Evolutionary conservation across 2,113 vertebrate species (phyloP), one percentile per base, ranked within the genome.

Genomic region (Tinamus guttatus): DNA sequence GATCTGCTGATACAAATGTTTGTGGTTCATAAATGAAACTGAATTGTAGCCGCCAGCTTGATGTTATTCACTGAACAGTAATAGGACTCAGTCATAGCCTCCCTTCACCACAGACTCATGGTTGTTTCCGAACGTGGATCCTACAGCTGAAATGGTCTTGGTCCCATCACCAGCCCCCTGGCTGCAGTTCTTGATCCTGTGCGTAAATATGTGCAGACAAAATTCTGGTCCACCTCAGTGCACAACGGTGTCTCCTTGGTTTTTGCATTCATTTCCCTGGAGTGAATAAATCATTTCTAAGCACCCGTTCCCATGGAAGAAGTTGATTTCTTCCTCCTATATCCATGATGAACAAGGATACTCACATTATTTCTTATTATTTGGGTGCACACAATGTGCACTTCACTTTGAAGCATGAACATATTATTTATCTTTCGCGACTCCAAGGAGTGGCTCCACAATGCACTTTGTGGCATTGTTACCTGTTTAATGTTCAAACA

Each of bases 301-400:
- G 69, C 62, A 70, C 83, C 49, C 0, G 19, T 97, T 97, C 95
- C 88, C 93, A 96, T 87, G 90, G 81, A 94, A 96, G 88, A 94
- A 87, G 93, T 95, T 96, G 92, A 96, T 95, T 96, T 96, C 90
- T 95, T 96, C 95, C 77, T 80, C 90, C 90, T 85, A 87, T 80
- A 78, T 93, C 95, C 93, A 89, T 70, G 93, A 96, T 96, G 88
- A 93, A 94, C 92, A 94, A 96, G 95, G 90, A 96, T 94, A 93
- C 86, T 90, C 80, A 71, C 83, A 94, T 95, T 96, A 96, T 96
- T 95, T 95, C 92, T 94, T 96, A 87, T 95, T 96, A 95, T 96
- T 96, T 93, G 92, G 86, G 93, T 93, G 92, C 88, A 93, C 94
- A 95, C 93, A 94, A 87, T 95, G 92, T 90, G 85, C 74, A 93